These are phyloP conservation scores for Xerus inauris DNA, from an alignment of 2,113 vertebrate genomes.

Conservation along the genomic window DNA sequence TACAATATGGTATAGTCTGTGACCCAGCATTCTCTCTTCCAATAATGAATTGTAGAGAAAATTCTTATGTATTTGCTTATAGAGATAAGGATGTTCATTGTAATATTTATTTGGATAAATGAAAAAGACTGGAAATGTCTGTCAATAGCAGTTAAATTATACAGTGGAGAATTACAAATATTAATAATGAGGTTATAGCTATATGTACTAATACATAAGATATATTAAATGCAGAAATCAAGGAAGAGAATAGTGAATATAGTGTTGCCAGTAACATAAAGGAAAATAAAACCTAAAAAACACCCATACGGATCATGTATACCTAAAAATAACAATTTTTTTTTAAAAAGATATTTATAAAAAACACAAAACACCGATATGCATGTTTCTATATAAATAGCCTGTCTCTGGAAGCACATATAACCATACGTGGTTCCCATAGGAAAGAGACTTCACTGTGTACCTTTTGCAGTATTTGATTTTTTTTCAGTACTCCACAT, in stretches of 20 bases:
- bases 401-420: conserved; percentile 9
- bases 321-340: too few species aligned
- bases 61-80: conserved; percentile 26
- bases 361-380: not conserved
- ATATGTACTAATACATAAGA: not conserved
- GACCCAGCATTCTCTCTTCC: not conserved
- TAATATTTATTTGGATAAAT: conserved; percentile 29
- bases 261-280: not conserved
- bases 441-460: not conserved
- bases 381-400: not conserved
- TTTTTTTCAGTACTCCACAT: not conserved
- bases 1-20: not conserved
- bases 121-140: not conserved
- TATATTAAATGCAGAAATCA: conserved; percentile 32
- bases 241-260: not conserved
- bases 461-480: not conserved
- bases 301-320: not conserved
- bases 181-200: not conserved
- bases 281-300: not conserved
- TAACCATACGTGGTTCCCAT: not conserved
- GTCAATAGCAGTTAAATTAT: conserved; percentile 5
- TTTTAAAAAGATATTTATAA: too few species aligned
- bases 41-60: conserved; percentile 14
- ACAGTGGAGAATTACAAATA: not conserved
- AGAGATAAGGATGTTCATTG: conserved; percentile 21